These are phyloP conservation scores for Sthenelais limicola DNA, from an alignment of 2,888 invertebrate species.

Conservation along the genomic window DNA sequence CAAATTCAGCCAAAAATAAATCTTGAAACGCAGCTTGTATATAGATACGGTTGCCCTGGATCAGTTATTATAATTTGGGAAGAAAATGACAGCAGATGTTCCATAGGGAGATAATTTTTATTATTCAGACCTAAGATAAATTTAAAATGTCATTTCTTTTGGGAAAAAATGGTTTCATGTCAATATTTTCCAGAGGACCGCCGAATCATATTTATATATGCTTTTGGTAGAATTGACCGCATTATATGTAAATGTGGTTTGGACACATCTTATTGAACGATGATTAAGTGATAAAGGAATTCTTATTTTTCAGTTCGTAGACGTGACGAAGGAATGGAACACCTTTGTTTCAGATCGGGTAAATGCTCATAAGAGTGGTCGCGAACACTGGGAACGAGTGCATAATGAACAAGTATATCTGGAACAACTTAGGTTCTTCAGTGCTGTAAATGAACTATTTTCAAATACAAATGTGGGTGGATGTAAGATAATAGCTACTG, in stretches of 20 bases:
- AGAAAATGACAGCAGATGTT: no score
- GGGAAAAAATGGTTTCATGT: no score
- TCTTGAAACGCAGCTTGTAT: no score
- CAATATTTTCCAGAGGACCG: no score
- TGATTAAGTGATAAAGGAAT: background rate
- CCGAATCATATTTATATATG: no score
- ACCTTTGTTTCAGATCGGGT: background rate
- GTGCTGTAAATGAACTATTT: background rate
- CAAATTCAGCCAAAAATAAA: no score
- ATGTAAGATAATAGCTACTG: constrained; percentile 23
- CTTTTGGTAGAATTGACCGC: no score
- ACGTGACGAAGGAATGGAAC: constrained; percentile 11
- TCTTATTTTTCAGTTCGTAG: constrained; percentile 27
- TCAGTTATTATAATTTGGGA: no score
- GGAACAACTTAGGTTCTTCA: constrained; percentile 6
- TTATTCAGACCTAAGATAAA: no score
- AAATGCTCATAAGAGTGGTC: background rate
- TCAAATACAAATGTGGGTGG: background rate
- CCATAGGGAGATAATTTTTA: no score
- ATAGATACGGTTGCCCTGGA: no score
- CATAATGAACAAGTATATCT: constrained; percentile 9
- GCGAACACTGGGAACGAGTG: background rate
- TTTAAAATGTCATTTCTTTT: no score
- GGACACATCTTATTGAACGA: background rate
- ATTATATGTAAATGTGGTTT: background rate